Conservation (phyloP, 2,888 invertebrate genomes). For the Drosophila incognita region DNA sequence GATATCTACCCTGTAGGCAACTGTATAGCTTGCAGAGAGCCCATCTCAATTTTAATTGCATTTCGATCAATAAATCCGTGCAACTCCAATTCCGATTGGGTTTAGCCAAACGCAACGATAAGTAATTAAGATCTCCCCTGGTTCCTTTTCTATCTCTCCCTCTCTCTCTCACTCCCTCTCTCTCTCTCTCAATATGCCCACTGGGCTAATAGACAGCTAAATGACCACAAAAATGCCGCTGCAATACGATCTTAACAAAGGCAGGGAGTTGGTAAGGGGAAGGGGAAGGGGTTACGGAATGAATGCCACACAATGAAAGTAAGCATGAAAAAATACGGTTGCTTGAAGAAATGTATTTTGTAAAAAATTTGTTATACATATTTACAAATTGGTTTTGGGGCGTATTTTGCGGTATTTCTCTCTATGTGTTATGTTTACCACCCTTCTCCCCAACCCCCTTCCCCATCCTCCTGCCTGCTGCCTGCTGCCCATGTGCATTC, state of each 20-base stretch:
- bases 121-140: not conserved
- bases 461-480: not conserved
- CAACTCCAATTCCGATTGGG: not conserved
- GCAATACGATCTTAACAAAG: constrained; percentile 2
- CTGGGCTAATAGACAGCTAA: constrained; percentile 52
- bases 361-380: constrained; percentile 57
- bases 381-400: constrained; percentile 72
- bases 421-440: constrained; percentile 5
- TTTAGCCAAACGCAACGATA: not conserved
- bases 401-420: constrained; percentile 51
- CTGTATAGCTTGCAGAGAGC: not conserved
- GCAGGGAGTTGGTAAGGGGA: not conserved
- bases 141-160: not conserved
- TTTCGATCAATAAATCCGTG: not conserved
- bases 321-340: constrained; percentile 25
- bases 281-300: not conserved
- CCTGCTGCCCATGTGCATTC: not conserved
- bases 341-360: constrained; percentile 64
- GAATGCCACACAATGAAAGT: constrained; percentile 63
- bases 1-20: not conserved
- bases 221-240: constrained; percentile 72
- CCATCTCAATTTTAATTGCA: not conserved
- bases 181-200: constrained; percentile 6
- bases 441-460: constrained; percentile 13
- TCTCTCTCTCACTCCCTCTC: not conserved